phyloP scores from a whole-genome alignment of 2,888 invertebrate genomes.

The Mythimna loreyi region DNA sequence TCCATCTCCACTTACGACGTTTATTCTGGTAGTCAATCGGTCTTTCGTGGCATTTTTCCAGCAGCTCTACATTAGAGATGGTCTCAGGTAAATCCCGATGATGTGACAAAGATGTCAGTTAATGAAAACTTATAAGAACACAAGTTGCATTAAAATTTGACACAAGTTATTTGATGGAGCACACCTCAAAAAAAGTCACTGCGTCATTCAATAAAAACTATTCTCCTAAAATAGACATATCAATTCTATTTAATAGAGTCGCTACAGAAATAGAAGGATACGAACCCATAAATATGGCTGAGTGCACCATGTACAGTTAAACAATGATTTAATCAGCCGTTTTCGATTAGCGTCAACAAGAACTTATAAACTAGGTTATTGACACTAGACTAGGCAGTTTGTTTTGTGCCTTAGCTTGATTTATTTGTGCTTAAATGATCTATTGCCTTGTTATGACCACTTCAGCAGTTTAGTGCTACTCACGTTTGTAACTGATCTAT shows the following conservation, averaged over 20 bases:
- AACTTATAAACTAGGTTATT: constrained; percentile 44
- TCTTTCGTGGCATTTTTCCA: too few species aligned
- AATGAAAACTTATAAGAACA: too few species aligned
- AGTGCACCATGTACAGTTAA: constrained; percentile 42
- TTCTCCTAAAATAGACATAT: constrained; percentile 34
- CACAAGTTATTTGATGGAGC: too few species aligned
- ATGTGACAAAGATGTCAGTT: too few species aligned
- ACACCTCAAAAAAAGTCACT: not conserved
- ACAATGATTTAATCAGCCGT: constrained; percentile 53
- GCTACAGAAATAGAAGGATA: constrained; percentile 41
- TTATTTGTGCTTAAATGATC: constrained; percentile 45
- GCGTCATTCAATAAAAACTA: constrained; percentile 49
- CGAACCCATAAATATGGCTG: constrained; percentile 41
- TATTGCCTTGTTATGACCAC: constrained; percentile 37
- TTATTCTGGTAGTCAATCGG: too few species aligned
- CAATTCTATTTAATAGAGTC: constrained; percentile 30
- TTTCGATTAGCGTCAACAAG: constrained; percentile 49
- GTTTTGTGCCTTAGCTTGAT: constrained; percentile 37
- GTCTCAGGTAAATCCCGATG: too few species aligned
- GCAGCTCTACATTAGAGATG: too few species aligned
- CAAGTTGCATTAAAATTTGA: too few species aligned
- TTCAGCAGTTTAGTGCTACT: constrained; percentile 26
- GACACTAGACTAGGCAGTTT: constrained; percentile 28
- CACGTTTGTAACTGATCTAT: constrained; percentile 17
- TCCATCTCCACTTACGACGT: too few species aligned